Evolutionary conservation across 2,797 vertebrate species (phyloP), one percentile per base, ranked within the genome.

Genomic region (Scolopax rusticola): DNA sequence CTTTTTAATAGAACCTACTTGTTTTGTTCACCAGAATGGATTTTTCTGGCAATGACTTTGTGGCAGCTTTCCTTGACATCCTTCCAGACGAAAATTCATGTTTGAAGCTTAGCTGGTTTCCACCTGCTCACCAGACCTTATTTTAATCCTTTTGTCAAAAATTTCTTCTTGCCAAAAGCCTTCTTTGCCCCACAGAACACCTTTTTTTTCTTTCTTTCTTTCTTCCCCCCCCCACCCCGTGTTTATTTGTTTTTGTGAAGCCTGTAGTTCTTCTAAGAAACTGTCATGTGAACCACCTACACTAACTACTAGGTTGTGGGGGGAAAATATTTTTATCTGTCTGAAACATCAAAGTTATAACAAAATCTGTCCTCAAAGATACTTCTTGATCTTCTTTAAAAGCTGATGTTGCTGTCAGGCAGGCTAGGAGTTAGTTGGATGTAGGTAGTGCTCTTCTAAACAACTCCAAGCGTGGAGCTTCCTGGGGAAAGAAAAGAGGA

Each of bases 181-280:
- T 2, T 68, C 3, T 71, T 76, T 17, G 7, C 2, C 17, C 7
- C 4, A 2, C 2, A 12, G 17, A 78, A 45, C 2, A 9, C 4
- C 3, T 2, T n/a, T 38, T 27, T 33, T 43, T 23, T 4, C 36
- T 32, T 30, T 21, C 21, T 47, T 25, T 3, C 32, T 15, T 8
- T 3, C 0, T 2, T 25, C 5, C 36, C 12, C 14, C 54, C 12
- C 3, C 2, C 5, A 1, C 14, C 3, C 2, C 5, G 1, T 30
- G 1, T 24, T 51, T 24, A 2, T 43, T 53, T 75, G 25, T 18
- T 41, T 91, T 59, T 67, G 28, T 57, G 33, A 70, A 73, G 2
- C 5, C 15, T 83, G 12, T 56, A 17, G 14, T 33, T 71, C 25
- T 79, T 86, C 30, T 71, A 45, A 65, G 69, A 36, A 12, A 36